Conservation (phyloP, 1,140 invertebrate species). For the Ceratina calcarata region DNA sequence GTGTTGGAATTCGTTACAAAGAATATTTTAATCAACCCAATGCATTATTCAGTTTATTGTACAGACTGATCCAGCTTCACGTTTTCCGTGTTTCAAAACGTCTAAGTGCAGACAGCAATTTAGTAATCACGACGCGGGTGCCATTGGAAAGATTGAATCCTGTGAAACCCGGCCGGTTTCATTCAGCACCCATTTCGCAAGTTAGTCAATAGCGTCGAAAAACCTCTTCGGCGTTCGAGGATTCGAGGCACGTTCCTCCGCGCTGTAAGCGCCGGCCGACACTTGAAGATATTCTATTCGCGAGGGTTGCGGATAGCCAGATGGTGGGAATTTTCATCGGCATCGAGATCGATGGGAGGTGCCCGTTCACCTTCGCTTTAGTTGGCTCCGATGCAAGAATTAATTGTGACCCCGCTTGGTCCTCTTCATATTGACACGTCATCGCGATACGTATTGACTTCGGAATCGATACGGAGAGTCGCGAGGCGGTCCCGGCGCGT, state of each 20-base stretch:
- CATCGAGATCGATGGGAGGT: constrained; percentile 24
- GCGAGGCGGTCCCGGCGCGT: constrained; percentile 6
- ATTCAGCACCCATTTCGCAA: too few species aligned
- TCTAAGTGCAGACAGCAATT: too few species aligned
- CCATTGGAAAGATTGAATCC: too few species aligned
- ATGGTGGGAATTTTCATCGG: background rate
- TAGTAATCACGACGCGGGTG: too few species aligned
- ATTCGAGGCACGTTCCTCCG: background rate
- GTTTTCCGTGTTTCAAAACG: too few species aligned
- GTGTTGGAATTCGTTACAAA: too few species aligned
- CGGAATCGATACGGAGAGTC: constrained; percentile 44
- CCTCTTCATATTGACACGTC: constrained; percentile 54
- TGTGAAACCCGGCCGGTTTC: too few species aligned
- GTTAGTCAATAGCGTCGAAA: too few species aligned
- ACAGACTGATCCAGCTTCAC: too few species aligned
- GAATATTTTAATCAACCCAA: too few species aligned
- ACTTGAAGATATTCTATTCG: background rate
- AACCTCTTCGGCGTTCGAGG: background rate
- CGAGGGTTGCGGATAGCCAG: background rate
- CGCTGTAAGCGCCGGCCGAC: background rate
- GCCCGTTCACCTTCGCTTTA: constrained; percentile 12
- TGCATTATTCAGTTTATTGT: too few species aligned
- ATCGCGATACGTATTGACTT: constrained; percentile 61
- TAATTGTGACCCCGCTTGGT: constrained; percentile 44
- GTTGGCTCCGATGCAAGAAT: constrained; percentile 44